Evolutionary conservation across 2,888 invertebrate genomes (phyloP), one percentile per base, ranked within the genome.

Genomic region (Megamerina dolium): DNA sequence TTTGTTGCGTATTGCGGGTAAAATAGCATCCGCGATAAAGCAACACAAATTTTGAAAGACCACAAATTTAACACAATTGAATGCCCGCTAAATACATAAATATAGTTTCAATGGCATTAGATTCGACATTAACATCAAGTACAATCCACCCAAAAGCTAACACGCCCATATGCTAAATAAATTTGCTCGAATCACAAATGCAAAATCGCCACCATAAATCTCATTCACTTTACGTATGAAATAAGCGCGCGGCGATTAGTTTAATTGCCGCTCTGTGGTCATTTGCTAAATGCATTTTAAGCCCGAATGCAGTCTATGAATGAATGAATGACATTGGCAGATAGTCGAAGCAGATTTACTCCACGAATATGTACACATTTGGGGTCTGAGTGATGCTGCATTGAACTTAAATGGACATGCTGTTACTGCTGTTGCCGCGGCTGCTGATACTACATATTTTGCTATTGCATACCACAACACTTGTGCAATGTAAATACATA

Each of bases 201-300:
- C 8, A 46, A 58, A 61, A 63, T 53, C 40, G 42, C 52, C 59
- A 60, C 56, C 54, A 54, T 57, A 59, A 61, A 61, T n/a, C 62
- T 63, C 57, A 59, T 57, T n/a, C n/a, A 58, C 61, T 68, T 68
- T 63, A n/a, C n/a, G n/a, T n/a, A n/a, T n/a, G n/a, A n/a, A 68
- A 68, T 62, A 63, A 64, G 58, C 57, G 55, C 59, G 60, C 62
- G 8, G 66, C 63, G 69, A 69, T 69, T 69, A 70, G 70, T 68
- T 70, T 70, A 70, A 69, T 69, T 70, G 68, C 68, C 64, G 57
- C 57, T 59, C 54, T 53, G 53, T 46, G 55, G 53, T 46, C 43
- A 39, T 19, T 30, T 30, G 40, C 37, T 37, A 36, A 46, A 43
- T 39, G 46, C 46, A 46, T 39, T 34, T 32, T 10, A 41, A 43